A percentile compares a stretch with the other conserved stretches of the same genome.
These are phyloP conservation scores for Drosophila nasuta DNA, from an alignment of 1,140 invertebrate species.

Conservation along the genomic window DNA sequence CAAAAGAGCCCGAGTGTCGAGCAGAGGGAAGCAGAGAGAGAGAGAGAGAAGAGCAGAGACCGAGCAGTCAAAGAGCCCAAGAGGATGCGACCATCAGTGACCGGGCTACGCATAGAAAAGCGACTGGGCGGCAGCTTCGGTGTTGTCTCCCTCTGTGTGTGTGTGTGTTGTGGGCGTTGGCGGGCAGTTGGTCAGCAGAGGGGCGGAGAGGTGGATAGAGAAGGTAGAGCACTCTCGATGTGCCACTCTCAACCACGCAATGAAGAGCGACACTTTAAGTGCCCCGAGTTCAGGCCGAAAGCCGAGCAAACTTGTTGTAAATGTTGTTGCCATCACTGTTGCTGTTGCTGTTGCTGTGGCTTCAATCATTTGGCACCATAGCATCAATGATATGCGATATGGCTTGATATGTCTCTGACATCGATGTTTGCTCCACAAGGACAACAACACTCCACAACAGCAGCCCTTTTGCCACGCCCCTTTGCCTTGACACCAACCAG, in stretches of 20 bases:
- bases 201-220: neutral
- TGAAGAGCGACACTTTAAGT: conserved; percentile 78
- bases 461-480: neutral
- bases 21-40: too few relatives aligned
- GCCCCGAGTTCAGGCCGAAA: conserved; percentile 47
- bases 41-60: too few relatives aligned
- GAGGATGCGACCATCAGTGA: conserved; percentile 60
- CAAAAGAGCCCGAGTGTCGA: conserved; percentile 16
- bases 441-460: conserved; percentile 34
- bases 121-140: conserved; percentile 8
- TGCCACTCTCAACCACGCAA: conserved; percentile 55
- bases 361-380: conserved; percentile 38
- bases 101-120: conserved; percentile 44
- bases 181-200: neutral
- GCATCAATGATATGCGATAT: conserved; percentile 44
- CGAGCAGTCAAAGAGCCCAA: conserved; percentile 11
- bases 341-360: conserved; percentile 18
- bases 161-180: conserved; percentile 7
- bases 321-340: conserved; percentile 23
- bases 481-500: neutral
- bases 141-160: neutral
- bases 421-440: conserved; percentile 16
- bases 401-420: conserved; percentile 33
- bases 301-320: conserved; percentile 50
- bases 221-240: conserved; percentile 42